Base-by-base conservation (phyloP, 2,113 vertebrate species). In the Nicator chloris region DNA sequence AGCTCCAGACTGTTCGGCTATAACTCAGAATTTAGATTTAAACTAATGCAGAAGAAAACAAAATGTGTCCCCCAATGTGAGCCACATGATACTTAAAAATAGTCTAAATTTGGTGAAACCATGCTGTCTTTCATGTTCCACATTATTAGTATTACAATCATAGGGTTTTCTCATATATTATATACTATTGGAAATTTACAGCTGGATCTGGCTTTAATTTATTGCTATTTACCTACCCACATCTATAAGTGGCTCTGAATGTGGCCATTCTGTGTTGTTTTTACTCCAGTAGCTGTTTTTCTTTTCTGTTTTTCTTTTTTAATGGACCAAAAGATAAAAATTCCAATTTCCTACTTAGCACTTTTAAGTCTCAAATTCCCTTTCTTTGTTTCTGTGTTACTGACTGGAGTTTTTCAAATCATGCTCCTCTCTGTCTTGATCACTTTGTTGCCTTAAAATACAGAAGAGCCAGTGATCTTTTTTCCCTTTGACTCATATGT, bases 371-470 rank as follows among this genome's bases (percentile, higher is more conserved):
- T 72, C 47, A 73, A 28, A 73, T 69, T 91, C 30, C 28, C 7
- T 35, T 82, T 78, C 40, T 92, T 50, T 76, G 21, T 69, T 86
- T 71, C 30, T 50, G 7, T 61, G 35, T 91, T 84, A 75, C 28
- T 44, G 78, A 47, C 42, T 87, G 28, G 53, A 92, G 66, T 76
- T 88, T 87, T 79, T 69, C 11, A 85, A 42, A 80, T 88, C 27
- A 63, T 83, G 90, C 56, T 92, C 28, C 39, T 39, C 30, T 93
- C 51, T 54, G 44, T 70, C 71, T 88, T 60, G 44, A 86, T 88
- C 64, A 77, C n/a, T 90, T 91, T 2, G 2, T 64, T 92, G 39
- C 60, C 81, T 93, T 88, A 61, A 88, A 95, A 77, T 94, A 80
- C 54, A 49, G 71, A 88, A 33, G 44, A 83, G 20, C 33, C 77